Conservation (phyloP, 1,140 invertebrate genomes). For the Drosophila leontia region DNA sequence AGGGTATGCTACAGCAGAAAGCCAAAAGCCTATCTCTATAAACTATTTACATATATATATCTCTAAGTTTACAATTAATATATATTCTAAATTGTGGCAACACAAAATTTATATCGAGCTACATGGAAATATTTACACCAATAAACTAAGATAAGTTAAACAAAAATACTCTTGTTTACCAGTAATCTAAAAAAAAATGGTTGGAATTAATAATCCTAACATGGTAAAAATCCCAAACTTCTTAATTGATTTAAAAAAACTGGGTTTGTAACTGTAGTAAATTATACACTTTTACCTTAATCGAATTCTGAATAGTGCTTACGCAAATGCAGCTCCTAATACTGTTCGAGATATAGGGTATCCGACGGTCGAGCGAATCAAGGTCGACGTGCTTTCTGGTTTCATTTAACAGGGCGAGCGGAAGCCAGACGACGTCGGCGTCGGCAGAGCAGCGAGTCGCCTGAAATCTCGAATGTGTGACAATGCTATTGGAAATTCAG, state of each 20-base stretch:
- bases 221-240: too few relatives aligned
- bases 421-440: conserved; percentile 49
- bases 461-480: conserved; percentile 78
- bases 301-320: neutral
- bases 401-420: conserved; percentile 20
- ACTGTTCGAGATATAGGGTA: neutral
- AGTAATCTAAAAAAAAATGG: too few relatives aligned
- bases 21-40: neutral
- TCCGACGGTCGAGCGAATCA: neutral
- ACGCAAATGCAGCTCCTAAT: neutral
- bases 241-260: neutral
- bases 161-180: too few relatives aligned
- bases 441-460: conserved; percentile 65
- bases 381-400: conserved; percentile 1
- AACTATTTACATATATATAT: neutral
- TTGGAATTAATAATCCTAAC: too few relatives aligned
- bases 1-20: neutral
- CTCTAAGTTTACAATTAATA: neutral
- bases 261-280: neutral
- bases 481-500: conserved; percentile 63
- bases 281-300: neutral
- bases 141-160: neutral
- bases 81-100: too few relatives aligned
- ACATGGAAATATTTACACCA: neutral
- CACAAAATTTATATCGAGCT: neutral